phyloP scores from a whole-genome alignment of 2,888 invertebrate species.

The Psococerastis gibbosa region DNA sequence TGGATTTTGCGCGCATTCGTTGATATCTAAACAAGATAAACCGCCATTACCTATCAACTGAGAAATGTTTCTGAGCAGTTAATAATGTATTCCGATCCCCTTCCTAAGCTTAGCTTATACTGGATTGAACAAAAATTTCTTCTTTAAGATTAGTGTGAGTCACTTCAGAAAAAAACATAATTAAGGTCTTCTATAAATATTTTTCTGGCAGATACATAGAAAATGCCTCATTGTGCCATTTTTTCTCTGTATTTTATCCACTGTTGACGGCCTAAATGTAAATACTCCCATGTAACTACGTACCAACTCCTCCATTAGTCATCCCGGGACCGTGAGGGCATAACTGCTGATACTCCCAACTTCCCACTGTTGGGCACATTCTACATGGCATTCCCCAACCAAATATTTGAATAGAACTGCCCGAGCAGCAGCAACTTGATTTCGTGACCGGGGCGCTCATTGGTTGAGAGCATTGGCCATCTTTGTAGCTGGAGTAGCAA shows the following conservation, averaged over 20 bases:
- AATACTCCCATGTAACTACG: slow-evolving; percentile 12
- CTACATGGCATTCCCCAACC: slow-evolving; percentile 71
- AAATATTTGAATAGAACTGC: slow-evolving; percentile 42
- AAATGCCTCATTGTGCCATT: too few relatives aligned
- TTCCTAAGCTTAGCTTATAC: too few relatives aligned
- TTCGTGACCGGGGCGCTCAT: slow-evolving; percentile 59
- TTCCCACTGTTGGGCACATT: slow-evolving; percentile 50
- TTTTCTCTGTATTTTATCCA: too few relatives aligned
- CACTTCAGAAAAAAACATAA: too few relatives aligned
- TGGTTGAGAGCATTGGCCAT: slow-evolving; percentile 59
- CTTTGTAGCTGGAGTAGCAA: slow-evolving; percentile 60
- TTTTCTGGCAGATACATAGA: too few relatives aligned
- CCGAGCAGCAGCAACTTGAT: slow-evolving; percentile 66
- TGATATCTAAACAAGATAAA: slow-evolving; percentile 35
- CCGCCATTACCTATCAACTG: too few relatives aligned
- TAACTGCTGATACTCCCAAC: slow-evolving; percentile 45
- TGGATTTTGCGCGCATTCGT: slow-evolving; percentile 62
- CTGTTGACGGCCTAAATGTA: too few relatives aligned
- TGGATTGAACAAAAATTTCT: too few relatives aligned
- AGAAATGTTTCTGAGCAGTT: too few relatives aligned
- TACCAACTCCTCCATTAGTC: slow-evolving; percentile 59
- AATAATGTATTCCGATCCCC: too few relatives aligned
- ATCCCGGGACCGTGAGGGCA: slow-evolving; percentile 63
- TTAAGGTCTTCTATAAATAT: neutral
- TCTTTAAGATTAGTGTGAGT: too few relatives aligned